Percentiles rank a stretch among this genome's conserved stretches.
Conservation (phyloP, 2,113 vertebrate species). For the Solea solea region DNA sequence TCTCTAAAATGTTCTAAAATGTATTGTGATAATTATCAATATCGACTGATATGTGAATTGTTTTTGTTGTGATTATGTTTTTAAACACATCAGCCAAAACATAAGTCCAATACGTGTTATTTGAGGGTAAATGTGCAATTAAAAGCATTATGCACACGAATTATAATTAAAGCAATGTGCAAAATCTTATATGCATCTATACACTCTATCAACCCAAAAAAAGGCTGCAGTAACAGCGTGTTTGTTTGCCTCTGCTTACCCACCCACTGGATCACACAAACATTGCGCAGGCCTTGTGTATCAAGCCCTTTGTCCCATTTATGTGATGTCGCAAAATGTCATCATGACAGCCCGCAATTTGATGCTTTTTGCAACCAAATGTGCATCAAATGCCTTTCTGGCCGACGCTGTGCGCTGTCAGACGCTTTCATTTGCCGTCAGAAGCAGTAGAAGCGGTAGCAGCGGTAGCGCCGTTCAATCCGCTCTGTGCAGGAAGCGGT, state of each 20-base stretch:
- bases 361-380: slow-evolving; percentile 10
- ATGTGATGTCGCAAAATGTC: slow-evolving; percentile 62
- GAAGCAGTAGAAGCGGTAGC: slow-evolving; percentile 9
- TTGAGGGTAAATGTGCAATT: slow-evolving; percentile 10
- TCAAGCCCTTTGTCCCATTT: slow-evolving; percentile 70
- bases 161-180: no score
- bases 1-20: no score
- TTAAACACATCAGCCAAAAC: no score
- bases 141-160: background rate
- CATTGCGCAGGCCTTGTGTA: slow-evolving; percentile 69
- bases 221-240: slow-evolving; percentile 72
- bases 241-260: slow-evolving; percentile 74
- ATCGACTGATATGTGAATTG: no score
- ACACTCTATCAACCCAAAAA: slow-evolving; percentile 39
- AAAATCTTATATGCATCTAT: background rate
- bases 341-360: slow-evolving; percentile 60
- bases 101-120: background rate
- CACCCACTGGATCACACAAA: slow-evolving; percentile 76
- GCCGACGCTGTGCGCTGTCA: background rate
- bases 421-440: slow-evolving; percentile 9
- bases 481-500: slow-evolving; percentile 67
- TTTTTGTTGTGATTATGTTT: no score
- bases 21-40: no score
- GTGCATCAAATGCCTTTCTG: background rate
- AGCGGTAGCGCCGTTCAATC: slow-evolving; percentile 46